phyloP scores from a whole-genome alignment of 2,888 invertebrate species.

The Glyphotaelius pellucidus region DNA sequence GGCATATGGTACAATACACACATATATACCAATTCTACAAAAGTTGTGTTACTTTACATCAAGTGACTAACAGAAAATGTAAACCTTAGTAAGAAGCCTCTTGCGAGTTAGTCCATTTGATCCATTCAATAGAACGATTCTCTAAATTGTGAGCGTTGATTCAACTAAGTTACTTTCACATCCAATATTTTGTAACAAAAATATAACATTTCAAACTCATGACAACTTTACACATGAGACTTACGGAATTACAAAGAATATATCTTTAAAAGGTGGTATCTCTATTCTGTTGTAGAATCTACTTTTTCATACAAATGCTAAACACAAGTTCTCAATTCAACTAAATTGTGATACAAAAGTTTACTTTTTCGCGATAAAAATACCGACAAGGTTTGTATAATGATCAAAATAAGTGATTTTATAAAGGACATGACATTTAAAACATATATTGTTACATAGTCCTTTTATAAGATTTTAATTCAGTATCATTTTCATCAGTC shows the following conservation, averaged over 20 bases:
- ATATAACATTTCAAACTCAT: slow-evolving; percentile 52
- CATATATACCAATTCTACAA: slow-evolving; percentile 61
- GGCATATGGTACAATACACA: slow-evolving; percentile 64
- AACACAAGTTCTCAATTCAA: slow-evolving; percentile 22
- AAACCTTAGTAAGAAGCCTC: background rate
- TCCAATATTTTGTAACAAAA: slow-evolving; percentile 56
- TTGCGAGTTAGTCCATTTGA: slow-evolving; percentile 16
- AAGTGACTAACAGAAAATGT: slow-evolving; percentile 23
- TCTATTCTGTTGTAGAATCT: slow-evolving; percentile 17
- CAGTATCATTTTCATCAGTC: slow-evolving; percentile 2
- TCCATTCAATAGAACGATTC: slow-evolving; percentile 41
- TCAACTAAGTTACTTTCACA: slow-evolving; percentile 26
- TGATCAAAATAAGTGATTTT: slow-evolving; percentile 4
- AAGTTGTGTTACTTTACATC: slow-evolving; percentile 37
- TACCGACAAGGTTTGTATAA: slow-evolving; percentile 37
- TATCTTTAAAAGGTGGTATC: slow-evolving; percentile 7
- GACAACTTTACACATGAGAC: slow-evolving; percentile 43
- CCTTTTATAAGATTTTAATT: background rate
- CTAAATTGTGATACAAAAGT: slow-evolving; percentile 12
- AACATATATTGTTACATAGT: background rate
- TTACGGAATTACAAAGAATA: slow-evolving; percentile 32
- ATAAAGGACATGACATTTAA: background rate
- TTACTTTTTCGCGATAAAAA: slow-evolving; percentile 13
- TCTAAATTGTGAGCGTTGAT: slow-evolving; percentile 39
- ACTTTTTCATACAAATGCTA: slow-evolving; percentile 30